Percentiles rank a stretch among this genome's conserved stretches.
These are phyloP conservation scores for Onthophagus sagittarius DNA, from an alignment of 2,888 invertebrate genomes.

Conservation along the genomic window DNA sequence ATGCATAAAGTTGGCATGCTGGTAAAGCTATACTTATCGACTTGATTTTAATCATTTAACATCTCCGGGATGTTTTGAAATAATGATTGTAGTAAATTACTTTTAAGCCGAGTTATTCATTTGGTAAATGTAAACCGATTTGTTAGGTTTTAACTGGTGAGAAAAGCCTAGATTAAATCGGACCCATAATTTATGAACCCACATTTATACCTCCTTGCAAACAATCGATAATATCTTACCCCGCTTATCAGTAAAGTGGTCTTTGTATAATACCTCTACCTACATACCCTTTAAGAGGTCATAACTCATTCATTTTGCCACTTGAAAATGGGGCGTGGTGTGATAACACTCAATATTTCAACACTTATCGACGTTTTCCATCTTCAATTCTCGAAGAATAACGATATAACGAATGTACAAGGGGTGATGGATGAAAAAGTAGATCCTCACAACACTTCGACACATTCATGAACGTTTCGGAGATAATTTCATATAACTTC, in stretches of 20 bases:
- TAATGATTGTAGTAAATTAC: background rate
- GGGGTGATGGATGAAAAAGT: background rate
- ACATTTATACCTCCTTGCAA: background rate
- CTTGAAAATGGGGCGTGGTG: background rate
- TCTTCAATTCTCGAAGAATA: background rate
- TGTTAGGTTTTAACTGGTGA: background rate
- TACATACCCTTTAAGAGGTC: background rate
- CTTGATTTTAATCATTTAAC: background rate
- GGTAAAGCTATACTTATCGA: background rate
- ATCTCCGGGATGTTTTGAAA: background rate
- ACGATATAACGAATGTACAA: background rate
- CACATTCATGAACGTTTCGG: too few species aligned
- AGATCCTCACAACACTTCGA: background rate
- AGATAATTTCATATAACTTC: background rate
- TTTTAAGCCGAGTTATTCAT: background rate
- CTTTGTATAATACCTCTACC: background rate
- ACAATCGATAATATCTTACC: background rate
- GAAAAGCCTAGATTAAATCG: background rate
- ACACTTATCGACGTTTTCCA: background rate
- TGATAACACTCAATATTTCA: background rate
- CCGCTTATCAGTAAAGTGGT: background rate
- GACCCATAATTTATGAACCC: background rate
- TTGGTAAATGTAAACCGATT: background rate
- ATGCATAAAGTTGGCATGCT: background rate
- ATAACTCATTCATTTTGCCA: background rate